Percentiles rank a stretch among this genome's conserved stretches.
These are phyloP conservation scores for Brachyistius frenatus DNA, from an alignment of 2,113 vertebrate genomes.

Conservation along the genomic window DNA sequence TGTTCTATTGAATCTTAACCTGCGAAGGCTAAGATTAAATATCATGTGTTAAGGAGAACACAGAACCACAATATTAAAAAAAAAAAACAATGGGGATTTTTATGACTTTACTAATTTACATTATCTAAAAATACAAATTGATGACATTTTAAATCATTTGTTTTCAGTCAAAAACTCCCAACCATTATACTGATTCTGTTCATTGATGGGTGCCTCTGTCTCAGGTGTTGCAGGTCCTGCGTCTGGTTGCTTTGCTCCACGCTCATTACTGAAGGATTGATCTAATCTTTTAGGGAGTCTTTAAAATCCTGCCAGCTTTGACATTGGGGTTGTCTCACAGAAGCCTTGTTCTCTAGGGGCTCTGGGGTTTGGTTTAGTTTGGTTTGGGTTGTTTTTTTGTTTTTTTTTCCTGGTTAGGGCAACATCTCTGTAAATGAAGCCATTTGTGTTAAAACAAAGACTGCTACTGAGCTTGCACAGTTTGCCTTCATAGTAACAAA, in stretches of 20 bases:
- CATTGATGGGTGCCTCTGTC: not conserved
- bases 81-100: too few species aligned
- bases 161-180: not conserved
- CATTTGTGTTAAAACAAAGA: not conserved
- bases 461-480: not conserved
- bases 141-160: not conserved
- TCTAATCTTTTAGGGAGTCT: conserved; percentile 9
- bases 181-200: not conserved
- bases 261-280: not conserved
- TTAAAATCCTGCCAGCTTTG: not conserved
- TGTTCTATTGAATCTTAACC: too few species aligned
- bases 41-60: too few species aligned
- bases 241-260: not conserved
- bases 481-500: too few species aligned
- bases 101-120: too few species aligned
- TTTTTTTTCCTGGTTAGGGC: too few species aligned
- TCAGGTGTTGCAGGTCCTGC: conserved; percentile 13
- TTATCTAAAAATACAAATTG: not conserved
- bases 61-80: too few species aligned
- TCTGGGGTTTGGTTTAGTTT: not conserved
- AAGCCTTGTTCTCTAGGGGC: not conserved
- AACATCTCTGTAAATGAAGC: too few species aligned
- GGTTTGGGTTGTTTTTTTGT: not conserved
- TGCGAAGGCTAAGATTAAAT: too few species aligned
- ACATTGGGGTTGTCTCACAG: not conserved